phyloP scores from a whole-genome alignment of 2,888 invertebrate species.

The Craniophora ligustri region DNA sequence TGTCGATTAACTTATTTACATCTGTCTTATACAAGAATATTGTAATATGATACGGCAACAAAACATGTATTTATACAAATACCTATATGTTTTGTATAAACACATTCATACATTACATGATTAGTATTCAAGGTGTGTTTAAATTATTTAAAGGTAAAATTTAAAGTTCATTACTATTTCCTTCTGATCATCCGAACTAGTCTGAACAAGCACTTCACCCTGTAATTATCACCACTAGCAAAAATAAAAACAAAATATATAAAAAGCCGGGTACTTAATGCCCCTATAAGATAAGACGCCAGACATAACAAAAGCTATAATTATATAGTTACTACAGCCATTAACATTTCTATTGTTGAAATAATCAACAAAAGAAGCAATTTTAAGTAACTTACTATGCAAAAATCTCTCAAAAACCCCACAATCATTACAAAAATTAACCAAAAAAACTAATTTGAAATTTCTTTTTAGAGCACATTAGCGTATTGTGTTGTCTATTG shows the following conservation, averaged over 20 bases:
- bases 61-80: too few relatives aligned
- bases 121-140: too few relatives aligned
- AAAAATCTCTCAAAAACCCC: too few relatives aligned
- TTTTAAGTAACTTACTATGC: not conserved
- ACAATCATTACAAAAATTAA: not conserved
- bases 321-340: not conserved
- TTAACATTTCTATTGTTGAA: constrained; percentile 17
- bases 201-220: too few relatives aligned
- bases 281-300: not conserved
- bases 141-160: too few relatives aligned
- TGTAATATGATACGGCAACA: too few relatives aligned
- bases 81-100: not conserved
- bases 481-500: constrained; percentile 9
- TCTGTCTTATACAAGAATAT: too few relatives aligned
- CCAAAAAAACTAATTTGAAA: not conserved
- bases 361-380: not conserved
- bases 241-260: not conserved
- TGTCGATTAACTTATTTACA: too few relatives aligned
- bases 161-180: too few relatives aligned
- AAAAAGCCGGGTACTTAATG: not conserved
- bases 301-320: not conserved
- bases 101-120: not conserved
- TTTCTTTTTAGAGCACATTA: constrained; percentile 7
- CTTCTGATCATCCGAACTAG: too few relatives aligned
- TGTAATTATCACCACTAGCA: too few relatives aligned